A percentile compares a stretch with the other conserved stretches of the same genome.
Evolutionary conservation across 2,888 invertebrate species (phyloP).

Genomic region (Xestobium rufovillosum): DNA sequence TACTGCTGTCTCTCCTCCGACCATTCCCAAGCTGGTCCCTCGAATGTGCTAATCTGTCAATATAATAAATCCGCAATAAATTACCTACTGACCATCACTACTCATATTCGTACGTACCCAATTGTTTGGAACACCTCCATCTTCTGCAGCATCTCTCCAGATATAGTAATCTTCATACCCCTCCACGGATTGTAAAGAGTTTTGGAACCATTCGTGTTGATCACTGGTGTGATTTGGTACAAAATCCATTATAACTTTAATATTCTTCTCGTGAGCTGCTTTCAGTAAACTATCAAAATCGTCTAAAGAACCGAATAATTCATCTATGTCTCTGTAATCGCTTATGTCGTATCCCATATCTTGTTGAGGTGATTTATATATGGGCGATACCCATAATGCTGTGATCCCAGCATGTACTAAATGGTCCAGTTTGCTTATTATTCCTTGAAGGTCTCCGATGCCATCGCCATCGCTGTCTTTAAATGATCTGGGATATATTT

Average conservation of each 20-base stretch:
- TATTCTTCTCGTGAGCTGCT: slow-evolving; percentile 51
- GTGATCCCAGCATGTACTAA: slow-evolving; percentile 57
- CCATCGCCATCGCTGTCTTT: slow-evolving; percentile 78
- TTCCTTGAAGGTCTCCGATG: slow-evolving; percentile 75
- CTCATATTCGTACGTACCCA: slow-evolving; percentile 52
- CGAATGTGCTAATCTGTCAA: slow-evolving; percentile 32
- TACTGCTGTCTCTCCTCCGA: slow-evolving; percentile 57
- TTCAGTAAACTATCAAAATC: slow-evolving; percentile 58
- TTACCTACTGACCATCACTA: neutral
- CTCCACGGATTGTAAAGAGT: slow-evolving; percentile 54
- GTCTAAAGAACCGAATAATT: slow-evolving; percentile 63
- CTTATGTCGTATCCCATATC: slow-evolving; percentile 87
- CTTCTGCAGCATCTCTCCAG: slow-evolving; percentile 59
- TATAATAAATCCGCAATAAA: neutral
- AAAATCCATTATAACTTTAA: slow-evolving; percentile 45
- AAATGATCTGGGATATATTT: slow-evolving; percentile 80
- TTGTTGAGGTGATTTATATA: slow-evolving; percentile 74
- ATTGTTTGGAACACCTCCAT: slow-evolving; percentile 60
- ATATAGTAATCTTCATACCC: slow-evolving; percentile 68
- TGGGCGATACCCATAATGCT: slow-evolving; percentile 78
- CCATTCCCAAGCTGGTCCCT: slow-evolving; percentile 47
- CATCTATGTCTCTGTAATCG: slow-evolving; percentile 64
- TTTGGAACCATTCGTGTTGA: slow-evolving; percentile 72
- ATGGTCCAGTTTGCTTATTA: slow-evolving; percentile 32
- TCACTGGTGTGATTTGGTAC: slow-evolving; percentile 62